Percentiles rank a stretch among this genome's conserved stretches.
phyloP scores from a whole-genome alignment of 2,888 invertebrate species.

The Mythimna loreyi region DNA sequence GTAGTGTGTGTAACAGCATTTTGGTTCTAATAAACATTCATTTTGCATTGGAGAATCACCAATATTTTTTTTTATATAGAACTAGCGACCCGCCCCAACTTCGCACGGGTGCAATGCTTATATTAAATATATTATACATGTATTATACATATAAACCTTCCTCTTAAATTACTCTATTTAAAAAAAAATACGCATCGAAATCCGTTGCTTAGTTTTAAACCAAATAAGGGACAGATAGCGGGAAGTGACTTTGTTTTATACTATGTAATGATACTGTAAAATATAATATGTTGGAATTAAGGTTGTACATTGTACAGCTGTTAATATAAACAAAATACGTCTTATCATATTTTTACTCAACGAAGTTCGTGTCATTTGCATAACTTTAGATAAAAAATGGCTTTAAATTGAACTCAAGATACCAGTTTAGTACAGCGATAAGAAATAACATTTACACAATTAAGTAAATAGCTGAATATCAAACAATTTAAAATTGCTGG shows the following conservation, averaged over 20 bases:
- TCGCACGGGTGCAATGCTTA: too few species aligned
- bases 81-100: too few species aligned
- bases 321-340: not conserved
- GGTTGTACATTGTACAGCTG: not conserved
- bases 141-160: too few species aligned
- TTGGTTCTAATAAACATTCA: not conserved
- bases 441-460: conserved; percentile 20
- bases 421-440: conserved; percentile 27
- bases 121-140: too few species aligned
- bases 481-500: conserved; percentile 13
- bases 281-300: not conserved
- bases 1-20: not conserved
- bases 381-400: conserved; percentile 34
- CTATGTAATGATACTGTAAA: not conserved
- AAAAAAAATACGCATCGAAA: too few species aligned
- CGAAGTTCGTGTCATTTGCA: not conserved
- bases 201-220: too few species aligned
- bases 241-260: too few species aligned
- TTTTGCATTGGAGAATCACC: not conserved
- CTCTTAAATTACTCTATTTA: too few species aligned
- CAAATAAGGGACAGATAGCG: too few species aligned
- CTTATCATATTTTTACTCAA: conserved; percentile 31
- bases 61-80: not conserved
- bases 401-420: conserved; percentile 46
- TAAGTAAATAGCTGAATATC: conserved; percentile 3